Evolutionary conservation across 2,797 vertebrate species (phyloP).

Genomic region (Labroides dimidiatus): DNA sequence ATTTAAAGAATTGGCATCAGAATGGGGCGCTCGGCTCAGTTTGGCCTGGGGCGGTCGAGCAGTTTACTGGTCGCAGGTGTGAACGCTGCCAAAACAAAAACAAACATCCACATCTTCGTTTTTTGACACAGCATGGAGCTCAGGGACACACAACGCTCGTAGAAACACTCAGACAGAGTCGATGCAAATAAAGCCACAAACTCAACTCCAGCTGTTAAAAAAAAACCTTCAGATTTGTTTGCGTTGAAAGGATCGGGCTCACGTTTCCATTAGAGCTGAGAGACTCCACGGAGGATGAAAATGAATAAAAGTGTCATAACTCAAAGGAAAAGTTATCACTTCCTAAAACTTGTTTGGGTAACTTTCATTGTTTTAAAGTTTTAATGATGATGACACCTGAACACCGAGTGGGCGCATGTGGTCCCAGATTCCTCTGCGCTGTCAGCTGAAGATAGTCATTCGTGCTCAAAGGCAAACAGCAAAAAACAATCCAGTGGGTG

Average conservation of each 20-base stretch:
- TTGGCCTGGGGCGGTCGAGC: neutral
- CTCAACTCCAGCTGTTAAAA: neutral
- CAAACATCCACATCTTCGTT: neutral
- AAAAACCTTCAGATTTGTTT: neutral
- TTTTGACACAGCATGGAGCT: neutral
- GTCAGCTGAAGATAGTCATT: slow-evolving; percentile 25
- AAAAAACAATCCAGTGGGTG: slow-evolving; percentile 18
- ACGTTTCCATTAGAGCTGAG: neutral
- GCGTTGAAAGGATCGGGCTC: too few relatives aligned
- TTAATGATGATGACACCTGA: slow-evolving; percentile 6
- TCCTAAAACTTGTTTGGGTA: neutral
- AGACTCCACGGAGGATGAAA: neutral
- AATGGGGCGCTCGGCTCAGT: neutral
- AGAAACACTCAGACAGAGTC: neutral
- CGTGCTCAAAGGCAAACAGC: slow-evolving; percentile 34
- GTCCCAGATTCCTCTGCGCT: slow-evolving; percentile 23
- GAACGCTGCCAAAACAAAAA: slow-evolving; percentile 8
- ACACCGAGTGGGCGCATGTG: slow-evolving; percentile 31
- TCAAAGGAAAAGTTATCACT: neutral
- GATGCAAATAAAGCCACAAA: slow-evolving; percentile 5
- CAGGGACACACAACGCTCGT: neutral
- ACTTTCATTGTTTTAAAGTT: slow-evolving; percentile 6
- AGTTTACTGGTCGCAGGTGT: slow-evolving; percentile 3
- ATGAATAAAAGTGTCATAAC: neutral
- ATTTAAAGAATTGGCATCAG: neutral